These are phyloP conservation scores for Vanessa cardui DNA, from an alignment of 2,888 invertebrate genomes.

Conservation along the genomic window DNA sequence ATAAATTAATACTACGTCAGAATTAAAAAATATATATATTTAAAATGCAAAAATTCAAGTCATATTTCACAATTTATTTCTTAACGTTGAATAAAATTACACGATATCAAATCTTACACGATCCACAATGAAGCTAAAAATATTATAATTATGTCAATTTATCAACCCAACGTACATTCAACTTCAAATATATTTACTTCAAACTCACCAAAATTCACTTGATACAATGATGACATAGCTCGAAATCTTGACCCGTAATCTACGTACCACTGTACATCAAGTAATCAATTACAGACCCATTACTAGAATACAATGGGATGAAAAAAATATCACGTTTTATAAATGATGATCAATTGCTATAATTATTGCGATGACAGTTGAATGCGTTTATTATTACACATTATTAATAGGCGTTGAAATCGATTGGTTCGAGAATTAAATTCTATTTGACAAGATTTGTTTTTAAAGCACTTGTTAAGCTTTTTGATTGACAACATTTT, in stretches of 20 bases:
- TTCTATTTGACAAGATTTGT: slow-evolving; percentile 1
- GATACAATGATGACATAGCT: background rate
- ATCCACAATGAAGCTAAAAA: slow-evolving; percentile 18
- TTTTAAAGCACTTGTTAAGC: background rate
- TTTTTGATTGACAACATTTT: too few relatives aligned
- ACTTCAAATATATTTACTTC: background rate
- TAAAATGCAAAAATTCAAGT: background rate
- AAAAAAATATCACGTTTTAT: slow-evolving; percentile 33
- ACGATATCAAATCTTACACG: slow-evolving; percentile 22
- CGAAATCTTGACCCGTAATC: background rate
- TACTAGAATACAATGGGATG: slow-evolving; percentile 37
- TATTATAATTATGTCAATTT: slow-evolving; percentile 22
- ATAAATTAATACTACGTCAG: background rate
- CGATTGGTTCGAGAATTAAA: slow-evolving; percentile 22
- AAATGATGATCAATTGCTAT: slow-evolving; percentile 32
- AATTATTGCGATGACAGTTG: slow-evolving; percentile 39
- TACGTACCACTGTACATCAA: slow-evolving; percentile 23
- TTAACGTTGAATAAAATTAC: slow-evolving; percentile 15
- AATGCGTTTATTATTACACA: slow-evolving; percentile 35
- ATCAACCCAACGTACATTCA: slow-evolving; percentile 14
- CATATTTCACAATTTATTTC: slow-evolving; percentile 16
- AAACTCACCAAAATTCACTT: background rate
- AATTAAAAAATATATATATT: background rate
- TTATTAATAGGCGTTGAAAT: slow-evolving; percentile 29
- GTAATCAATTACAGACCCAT: slow-evolving; percentile 37